Evolutionary conservation across 2,888 invertebrate species (phyloP).

Genomic region (Suillia variegata): DNA sequence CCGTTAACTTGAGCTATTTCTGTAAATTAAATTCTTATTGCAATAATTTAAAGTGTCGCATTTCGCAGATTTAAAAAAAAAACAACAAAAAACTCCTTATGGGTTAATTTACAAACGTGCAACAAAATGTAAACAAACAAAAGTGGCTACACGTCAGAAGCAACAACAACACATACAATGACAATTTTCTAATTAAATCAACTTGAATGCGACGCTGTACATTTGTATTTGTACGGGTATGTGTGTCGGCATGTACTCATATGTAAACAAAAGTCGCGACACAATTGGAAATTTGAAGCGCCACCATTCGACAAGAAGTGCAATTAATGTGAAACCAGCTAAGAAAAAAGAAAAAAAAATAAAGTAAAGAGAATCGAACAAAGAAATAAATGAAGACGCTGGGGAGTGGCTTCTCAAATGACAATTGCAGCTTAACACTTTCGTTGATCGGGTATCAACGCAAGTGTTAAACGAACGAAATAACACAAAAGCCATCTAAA

Average conservation of each 20-base stretch:
- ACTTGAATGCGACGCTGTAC: neutral
- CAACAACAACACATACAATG: slow-evolving; percentile 5
- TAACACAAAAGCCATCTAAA: too few species aligned
- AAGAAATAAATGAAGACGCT: too few species aligned
- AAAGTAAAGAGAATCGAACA: neutral
- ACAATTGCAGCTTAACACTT: too few species aligned
- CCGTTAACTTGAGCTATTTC: neutral
- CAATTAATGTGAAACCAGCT: neutral
- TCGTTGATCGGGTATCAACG: too few species aligned
- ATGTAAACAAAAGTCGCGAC: neutral
- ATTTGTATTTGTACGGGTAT: too few species aligned
- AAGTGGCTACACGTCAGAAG: neutral
- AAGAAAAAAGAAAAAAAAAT: neutral
- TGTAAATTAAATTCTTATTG: too few species aligned
- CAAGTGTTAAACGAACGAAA: too few species aligned
- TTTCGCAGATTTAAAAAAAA: too few species aligned
- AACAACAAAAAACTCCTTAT: too few species aligned
- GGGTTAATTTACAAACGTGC: slow-evolving; percentile 15
- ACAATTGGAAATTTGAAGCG: slow-evolving; percentile 19
- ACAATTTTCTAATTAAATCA: slow-evolving; percentile 25
- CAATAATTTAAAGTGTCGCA: too few species aligned
- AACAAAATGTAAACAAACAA: slow-evolving; percentile 5
- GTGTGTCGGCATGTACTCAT: neutral
- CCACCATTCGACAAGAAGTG: slow-evolving; percentile 8
- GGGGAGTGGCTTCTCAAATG: too few species aligned